A percentile compares a stretch with the other conserved stretches of the same genome.
phyloP scores from a whole-genome alignment of 2,888 invertebrate species.

The Dasysyrphus tricinctus region DNA sequence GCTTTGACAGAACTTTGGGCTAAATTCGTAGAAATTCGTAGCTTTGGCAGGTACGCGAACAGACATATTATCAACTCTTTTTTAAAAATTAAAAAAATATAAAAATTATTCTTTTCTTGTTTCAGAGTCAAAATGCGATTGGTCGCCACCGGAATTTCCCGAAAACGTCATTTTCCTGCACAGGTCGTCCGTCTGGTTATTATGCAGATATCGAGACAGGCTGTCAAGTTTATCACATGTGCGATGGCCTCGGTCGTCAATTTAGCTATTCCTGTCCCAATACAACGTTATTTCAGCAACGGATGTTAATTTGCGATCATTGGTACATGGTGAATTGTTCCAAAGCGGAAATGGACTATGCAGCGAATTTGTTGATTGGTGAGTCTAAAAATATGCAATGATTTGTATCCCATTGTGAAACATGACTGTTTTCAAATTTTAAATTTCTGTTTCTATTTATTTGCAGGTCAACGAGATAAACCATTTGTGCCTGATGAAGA shows the following conservation, averaged over 20 bases:
- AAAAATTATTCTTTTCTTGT: not conserved
- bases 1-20: too few relatives aligned
- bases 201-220: constrained; percentile 90
- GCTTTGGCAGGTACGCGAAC: too few relatives aligned
- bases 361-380: constrained; percentile 89
- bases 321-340: constrained; percentile 92
- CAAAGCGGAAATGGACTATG: constrained; percentile 87
- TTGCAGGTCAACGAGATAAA: constrained; percentile 86
- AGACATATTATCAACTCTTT: too few relatives aligned
- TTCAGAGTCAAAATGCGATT: constrained; percentile 78
- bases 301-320: constrained; percentile 92
- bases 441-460: not conserved
- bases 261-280: constrained; percentile 92
- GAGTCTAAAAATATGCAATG: constrained; percentile 72
- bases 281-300: constrained; percentile 91
- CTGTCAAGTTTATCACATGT: constrained; percentile 93
- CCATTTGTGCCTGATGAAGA: constrained; percentile 88
- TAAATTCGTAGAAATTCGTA: too few relatives aligned
- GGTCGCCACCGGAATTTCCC: constrained; percentile 81
- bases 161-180: constrained; percentile 87
- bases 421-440: not conserved
- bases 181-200: constrained; percentile 88
- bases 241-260: constrained; percentile 90
- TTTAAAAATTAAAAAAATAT: too few relatives aligned
- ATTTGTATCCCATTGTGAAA: not conserved